Evolutionary conservation across 2,888 invertebrate genomes (phyloP), one percentile per base, ranked within the genome.

Genomic region (Kryphioiulus occultus): DNA sequence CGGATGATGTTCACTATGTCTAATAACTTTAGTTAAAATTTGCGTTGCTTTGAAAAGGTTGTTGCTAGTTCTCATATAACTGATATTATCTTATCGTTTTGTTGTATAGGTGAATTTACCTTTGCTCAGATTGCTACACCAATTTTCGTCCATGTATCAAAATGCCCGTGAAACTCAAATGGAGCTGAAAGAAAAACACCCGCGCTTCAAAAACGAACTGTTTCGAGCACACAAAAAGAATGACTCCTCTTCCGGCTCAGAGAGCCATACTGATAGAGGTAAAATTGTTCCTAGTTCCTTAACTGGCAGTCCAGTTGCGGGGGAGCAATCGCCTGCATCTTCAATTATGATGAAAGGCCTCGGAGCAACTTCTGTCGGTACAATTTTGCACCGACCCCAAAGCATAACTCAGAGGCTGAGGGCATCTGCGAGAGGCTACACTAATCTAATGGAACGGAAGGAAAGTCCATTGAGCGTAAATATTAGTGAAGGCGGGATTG

Each of bases 71-170:
- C 35, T 35, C 35, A 7, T 35, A 7, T 7, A 35, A 35, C 2
- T 35, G 35, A 35, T 35, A 35, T 35, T n/a, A n/a, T n/a, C n/a
- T n/a, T n/a, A n/a, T n/a, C n/a, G n/a, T 68, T 12, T 26, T 9
- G 12, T 42, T 30, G 19, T 32, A 19, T 87, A 95, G 94, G 95
- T 99, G 0, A 99, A 99, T 92, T 98, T 99, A 98, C 98, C 98
- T 0, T 93, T 99, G 59, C 93, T 99, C 85, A 93, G 99, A 86
- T 94, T 99, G 87, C 93, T 98, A 88, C 98, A 99, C 92, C 99
- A 99, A 93, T 98, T 99, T 91, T 96, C 96, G 91, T 98, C 97
- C 91, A 98, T 99, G 98, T 98, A 98, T 92, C 97, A 98, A 92
- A 98, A 98, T 92, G 97, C 98, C 0, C 97, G 97, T 91, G 97